phyloP scores from a whole-genome alignment of 2,888 invertebrate genomes.

The Agelastica alni region DNA sequence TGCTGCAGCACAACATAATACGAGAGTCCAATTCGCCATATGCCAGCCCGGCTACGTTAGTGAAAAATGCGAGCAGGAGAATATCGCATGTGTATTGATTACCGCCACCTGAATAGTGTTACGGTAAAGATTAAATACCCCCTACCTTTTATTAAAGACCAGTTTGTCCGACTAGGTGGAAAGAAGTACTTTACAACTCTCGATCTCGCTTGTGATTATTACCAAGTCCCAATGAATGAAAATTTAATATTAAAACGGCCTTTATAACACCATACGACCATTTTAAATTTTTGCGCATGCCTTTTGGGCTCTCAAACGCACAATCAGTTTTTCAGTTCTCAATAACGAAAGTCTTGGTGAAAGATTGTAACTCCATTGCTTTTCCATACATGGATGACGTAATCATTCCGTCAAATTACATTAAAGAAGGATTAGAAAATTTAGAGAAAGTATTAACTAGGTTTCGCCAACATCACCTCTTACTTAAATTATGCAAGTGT shows the following conservation, averaged over 20 bases:
- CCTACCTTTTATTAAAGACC: constrained; percentile 29
- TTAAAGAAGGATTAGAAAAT: background rate
- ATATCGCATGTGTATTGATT: constrained; percentile 31
- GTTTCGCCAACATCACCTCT: too few species aligned
- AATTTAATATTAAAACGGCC: constrained; percentile 44
- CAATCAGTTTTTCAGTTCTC: constrained; percentile 43
- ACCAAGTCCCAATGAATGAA: constrained; percentile 42
- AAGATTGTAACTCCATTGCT: constrained; percentile 19
- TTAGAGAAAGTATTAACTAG: background rate
- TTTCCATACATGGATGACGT: constrained; percentile 34
- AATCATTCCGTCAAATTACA: background rate
- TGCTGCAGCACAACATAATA: too few species aligned
- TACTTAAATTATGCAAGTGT: too few species aligned
- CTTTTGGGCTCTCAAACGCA: constrained; percentile 44
- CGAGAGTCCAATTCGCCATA: constrained; percentile 31
- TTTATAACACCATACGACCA: constrained; percentile 45
- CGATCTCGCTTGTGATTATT: constrained; percentile 41
- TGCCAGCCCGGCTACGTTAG: constrained; percentile 29
- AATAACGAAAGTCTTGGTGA: constrained; percentile 37
- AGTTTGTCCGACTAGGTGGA: constrained; percentile 31
- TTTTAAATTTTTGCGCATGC: constrained; percentile 42
- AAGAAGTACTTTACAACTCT: constrained; percentile 36
- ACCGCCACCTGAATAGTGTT: constrained; percentile 20
- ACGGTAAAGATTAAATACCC: constrained; percentile 28
- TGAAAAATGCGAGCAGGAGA: constrained; percentile 28